These are phyloP conservation scores for Anolis sagrei DNA, from an alignment of 2,113 vertebrate genomes.

Conservation along the genomic window DNA sequence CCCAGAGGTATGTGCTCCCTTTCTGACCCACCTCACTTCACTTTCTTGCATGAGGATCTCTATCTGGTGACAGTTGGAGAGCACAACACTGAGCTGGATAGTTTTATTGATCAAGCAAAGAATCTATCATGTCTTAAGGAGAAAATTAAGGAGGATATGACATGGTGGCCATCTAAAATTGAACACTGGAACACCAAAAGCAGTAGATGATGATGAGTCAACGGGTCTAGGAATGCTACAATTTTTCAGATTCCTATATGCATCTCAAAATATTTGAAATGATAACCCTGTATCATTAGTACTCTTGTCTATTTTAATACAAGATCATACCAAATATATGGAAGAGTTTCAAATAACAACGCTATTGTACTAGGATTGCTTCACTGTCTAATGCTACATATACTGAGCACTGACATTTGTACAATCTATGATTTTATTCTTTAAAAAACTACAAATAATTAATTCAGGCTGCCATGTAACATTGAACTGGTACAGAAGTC, in stretches of 20 bases:
- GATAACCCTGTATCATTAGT: constrained; percentile 20
- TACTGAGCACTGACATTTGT: constrained; percentile 44
- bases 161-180: neutral
- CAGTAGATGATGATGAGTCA: neutral
- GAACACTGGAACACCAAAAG: neutral
- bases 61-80: neutral
- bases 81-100: neutral
- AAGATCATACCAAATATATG: constrained; percentile 29
- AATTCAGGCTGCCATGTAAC: constrained; percentile 43
- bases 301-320: constrained; percentile 40
- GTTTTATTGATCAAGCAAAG: neutral
- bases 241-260: neutral
- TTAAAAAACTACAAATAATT: constrained; percentile 45
- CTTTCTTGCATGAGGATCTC: rapidly evolving
- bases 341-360: constrained; percentile 28
- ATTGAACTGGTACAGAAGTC: constrained; percentile 55
- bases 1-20: neutral
- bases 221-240: neutral
- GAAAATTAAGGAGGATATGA: neutral
- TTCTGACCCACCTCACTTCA: neutral
- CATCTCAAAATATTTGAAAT: neutral
- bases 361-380: constrained; percentile 42
- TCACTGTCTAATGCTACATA: constrained; percentile 59
- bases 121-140: neutral
- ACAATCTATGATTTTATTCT: constrained; percentile 42